Evolutionary conservation across 2,888 invertebrate genomes (phyloP), one percentile per base, ranked within the genome.

Genomic region (Blera fallax): DNA sequence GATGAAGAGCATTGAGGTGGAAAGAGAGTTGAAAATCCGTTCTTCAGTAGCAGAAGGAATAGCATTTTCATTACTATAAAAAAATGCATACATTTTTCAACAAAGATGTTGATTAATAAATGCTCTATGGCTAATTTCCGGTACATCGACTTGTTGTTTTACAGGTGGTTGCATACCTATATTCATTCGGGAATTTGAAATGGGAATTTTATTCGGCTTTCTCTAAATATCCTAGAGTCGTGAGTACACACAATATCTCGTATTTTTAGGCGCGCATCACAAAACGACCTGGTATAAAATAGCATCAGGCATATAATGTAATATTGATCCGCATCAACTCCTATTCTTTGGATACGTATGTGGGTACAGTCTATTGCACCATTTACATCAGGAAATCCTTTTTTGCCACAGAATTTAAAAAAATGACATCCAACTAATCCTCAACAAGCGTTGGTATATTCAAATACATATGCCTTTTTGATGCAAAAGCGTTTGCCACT

Each of bases 211-310:
- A 64, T 64, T 34, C 34, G 10, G 18, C 64, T 64, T n/a, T 48
- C 64, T 48, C 48, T 48, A 34, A 64, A 48, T n/a, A 64, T 64
- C 1, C 32, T 10, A 18, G 48, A 64, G 14, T 64, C 64, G 65
- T 65, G 65, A 2, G 50, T 50, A 21, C 48, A 65, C n/a, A 65
- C 14, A 14, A 65, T 65, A 14, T 65, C 65, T 50, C 65, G n/a
- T 3, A 65, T 65, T 37, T 65, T 65, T 14, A 37, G 21, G 0
- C 14, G 3, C 0, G 32, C 27, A 24, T 65, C 50, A 50, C 34
- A 65, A 24, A 50, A 65, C 50, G 3, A 34, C 50, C 16, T 62
- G 45, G 48, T 54, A 32, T 14, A 54, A 29, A 16, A 29, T 32
- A 54, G 54, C 3, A 24, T 16, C 21, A n/a, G 11, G 10, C 10